Conservation (phyloP, 2,797 vertebrate genomes). For the Rhinichthys osculus region DNA sequence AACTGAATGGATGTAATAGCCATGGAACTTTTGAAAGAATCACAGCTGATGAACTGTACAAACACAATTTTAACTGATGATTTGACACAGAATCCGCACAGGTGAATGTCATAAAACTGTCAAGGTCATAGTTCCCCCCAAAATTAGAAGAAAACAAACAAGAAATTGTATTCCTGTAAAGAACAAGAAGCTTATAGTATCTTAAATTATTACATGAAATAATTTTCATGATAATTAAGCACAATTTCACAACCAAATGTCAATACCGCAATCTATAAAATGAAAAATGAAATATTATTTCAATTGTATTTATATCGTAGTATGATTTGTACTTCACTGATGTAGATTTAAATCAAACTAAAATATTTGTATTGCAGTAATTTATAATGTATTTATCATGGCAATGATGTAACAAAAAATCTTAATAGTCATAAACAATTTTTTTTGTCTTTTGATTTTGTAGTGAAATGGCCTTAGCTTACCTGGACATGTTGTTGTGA, state of each 20-base stretch:
- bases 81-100: slow-evolving; percentile 9
- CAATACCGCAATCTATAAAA: neutral
- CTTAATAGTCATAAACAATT: neutral
- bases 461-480: slow-evolving; percentile 2
- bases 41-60: neutral
- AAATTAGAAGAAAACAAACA: slow-evolving; percentile 1
- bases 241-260: neutral
- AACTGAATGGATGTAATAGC: slow-evolving; percentile 14
- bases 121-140: slow-evolving; percentile 2
- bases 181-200: neutral
- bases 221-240: neutral
- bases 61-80: neutral
- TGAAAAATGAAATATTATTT: neutral
- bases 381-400: neutral
- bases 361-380: neutral
- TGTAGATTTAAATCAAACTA: neutral
- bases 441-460: neutral
- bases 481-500: neutral
- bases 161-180: neutral
- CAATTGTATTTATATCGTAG: neutral
- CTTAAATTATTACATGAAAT: neutral
- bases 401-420: neutral
- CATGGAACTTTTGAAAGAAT: neutral
- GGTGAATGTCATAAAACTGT: neutral
- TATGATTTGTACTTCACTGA: slow-evolving; percentile 2